Evolutionary conservation across 2,888 invertebrate genomes (phyloP), one percentile per base, ranked within the genome.

Genomic region (Eledona agricola): DNA sequence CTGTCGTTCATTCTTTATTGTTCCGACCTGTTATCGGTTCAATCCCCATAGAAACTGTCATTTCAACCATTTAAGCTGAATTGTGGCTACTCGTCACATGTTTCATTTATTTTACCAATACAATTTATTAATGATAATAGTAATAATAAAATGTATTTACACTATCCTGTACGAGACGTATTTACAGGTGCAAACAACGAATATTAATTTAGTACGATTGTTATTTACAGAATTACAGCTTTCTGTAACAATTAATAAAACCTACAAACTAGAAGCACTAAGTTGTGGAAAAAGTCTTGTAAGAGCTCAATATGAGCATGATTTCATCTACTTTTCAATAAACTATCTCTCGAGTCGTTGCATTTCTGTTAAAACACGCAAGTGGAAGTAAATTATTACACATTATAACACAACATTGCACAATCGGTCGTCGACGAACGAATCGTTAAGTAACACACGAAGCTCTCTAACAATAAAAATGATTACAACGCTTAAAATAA

Each of bases 31-130:
- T 77, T 13, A 76, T 77, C 29, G 77, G 77, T 4, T 47, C 65
- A 22, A 69, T 78, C 9, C 71, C 75, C 1, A 72, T 78, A 16
- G 78, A 77, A 65, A 74, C 70, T 31, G 72, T 78, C n/a, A 74
- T 78, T 40, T 62, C 69, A 12, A 77, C 77, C 1, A 77, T 78
- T 56, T 75, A 71, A 60, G 13, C 19, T 6, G 5, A 3, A 26
- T 5, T 26, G 26, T 5, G 7, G 7, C 26, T 26, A n/a, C 7
- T 26, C 35, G 46, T 47, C 37, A 47, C 50, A 40, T 40, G 29
- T 43, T 51, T 51, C 34, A 43, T 43, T 43, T 35, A 40, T 6
- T 49, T 38, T 31, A 22, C 23, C 15, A 32, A 31, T 51, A 51
- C 51, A 51, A 32, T 50, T 17, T 38, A 40, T 28, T 43, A 25